Base-by-base conservation (phyloP, 1,140 invertebrate species). In the Drosophila busckii region DNA sequence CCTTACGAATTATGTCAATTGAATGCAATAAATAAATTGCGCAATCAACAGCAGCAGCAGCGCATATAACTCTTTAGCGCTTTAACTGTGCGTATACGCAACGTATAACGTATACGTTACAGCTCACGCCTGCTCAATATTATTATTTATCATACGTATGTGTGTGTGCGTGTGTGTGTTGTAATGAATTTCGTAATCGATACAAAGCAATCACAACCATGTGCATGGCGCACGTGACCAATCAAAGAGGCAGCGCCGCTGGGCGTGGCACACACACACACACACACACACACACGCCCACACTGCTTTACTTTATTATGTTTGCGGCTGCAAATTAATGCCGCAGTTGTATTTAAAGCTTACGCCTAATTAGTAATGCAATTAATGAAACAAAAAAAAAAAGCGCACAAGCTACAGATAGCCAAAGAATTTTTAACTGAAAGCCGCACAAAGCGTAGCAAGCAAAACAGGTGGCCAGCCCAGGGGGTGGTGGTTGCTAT, bases 111-210 rank as follows among this genome's bases (percentile, higher is more conserved):
- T 16, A 7, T 5, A 13, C 2, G n/a, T 8, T 9, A 4, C 13
- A n/a, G n/a, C 29, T 29, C 15, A 4, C 10, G 26, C 16, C 23
- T 29, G 37, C 26, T 38, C 69, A 46, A 40, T 71, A 59, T 35
- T 71, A 63, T 73, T 80, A 78, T 78, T 73, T 78, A 80, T 80
- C 73, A 71, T 80, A n/a, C n/a, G n/a, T n/a, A n/a, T n/a, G n/a
- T n/a, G n/a, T n/a, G 73, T 80, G 71, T 62, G 53, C n/a, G 73
- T 80, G 71, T 62, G 53, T 68, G 67, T 71, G 68, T 80, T 80
- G 63, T 80, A 78, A 78, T 80, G 73, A 73, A 78, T 82, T 80
- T 80, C 82, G 73, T 80, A 80, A 80, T 80, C 73, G 75, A 80
- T 80, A 80, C 73, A 80, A 73, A 73, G 68, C 69, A 80, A 80